Base-by-base conservation (phyloP, 2,113 vertebrate genomes). In the Hippocampus mohnikei region DNA sequence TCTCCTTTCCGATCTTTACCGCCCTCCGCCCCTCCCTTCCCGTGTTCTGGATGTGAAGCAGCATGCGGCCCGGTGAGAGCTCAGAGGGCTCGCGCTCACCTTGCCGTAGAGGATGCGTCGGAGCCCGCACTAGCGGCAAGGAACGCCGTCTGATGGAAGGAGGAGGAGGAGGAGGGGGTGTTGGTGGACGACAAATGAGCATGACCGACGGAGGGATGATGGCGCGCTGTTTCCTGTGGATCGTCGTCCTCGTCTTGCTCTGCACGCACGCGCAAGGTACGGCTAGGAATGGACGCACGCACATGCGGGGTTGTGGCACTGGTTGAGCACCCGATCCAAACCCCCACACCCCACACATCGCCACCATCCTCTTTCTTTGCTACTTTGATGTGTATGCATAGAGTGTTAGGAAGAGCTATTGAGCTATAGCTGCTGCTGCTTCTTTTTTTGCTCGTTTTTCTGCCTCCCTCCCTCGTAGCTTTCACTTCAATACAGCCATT, bases 41-140 rank as follows among this genome's bases (percentile, higher is more conserved):
- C 73, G 79, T 81, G 82, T 80, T 84, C 80, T 91, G 89, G 87
- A 89, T 90, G 89, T 90, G 89, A 90, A 86, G 85, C 89, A 90
- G 89, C 89, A 90, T 90, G 89, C 89, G 87, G 89, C 87, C 89
- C 87, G 85, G 87, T 85, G 87, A 88, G 87, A 87, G 89, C 89
- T 85, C 70, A 85, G 87, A 88, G 81, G 89, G 88, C 89, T 90
- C 85, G 83, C 84, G 86, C 84, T 89, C 82, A 81, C 84, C 85
- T 85, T 84, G 42, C 42, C 63, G 81, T 85, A 74, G 77, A 84
- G 74, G 85, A 90, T 88, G 89, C 37, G 64, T 76, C 63, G 73
- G 76, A 72, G 86, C 69, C 70, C 69, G 74, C 77, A 70, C 69
- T 68, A 62, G 66, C 77, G 66, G 79, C 81, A 77, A 73, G 74